Conservation (phyloP, 2,797 vertebrate species). For the Mus minutoides region DNA sequence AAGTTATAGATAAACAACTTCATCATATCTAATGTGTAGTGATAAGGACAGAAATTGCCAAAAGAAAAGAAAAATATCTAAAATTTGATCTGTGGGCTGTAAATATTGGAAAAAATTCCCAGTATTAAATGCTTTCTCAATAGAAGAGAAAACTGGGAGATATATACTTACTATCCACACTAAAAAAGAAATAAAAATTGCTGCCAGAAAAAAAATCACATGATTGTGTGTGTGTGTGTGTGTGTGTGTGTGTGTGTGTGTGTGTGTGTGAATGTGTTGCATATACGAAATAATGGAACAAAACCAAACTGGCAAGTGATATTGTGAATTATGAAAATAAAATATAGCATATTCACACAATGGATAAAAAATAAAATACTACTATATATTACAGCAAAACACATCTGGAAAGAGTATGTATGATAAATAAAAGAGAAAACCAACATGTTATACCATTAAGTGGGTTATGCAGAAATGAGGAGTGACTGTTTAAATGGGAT, state of each 20-base stretch:
- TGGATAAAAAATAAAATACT: not conserved
- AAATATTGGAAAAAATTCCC: not conserved
- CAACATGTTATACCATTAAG: not conserved
- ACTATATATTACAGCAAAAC: not conserved
- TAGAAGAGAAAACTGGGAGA: not conserved
- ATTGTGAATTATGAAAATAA: conserved; percentile 1
- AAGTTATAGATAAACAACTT: not conserved
- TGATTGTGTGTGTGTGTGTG: not conserved
- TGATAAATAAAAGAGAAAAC: not conserved
- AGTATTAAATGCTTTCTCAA: conserved; percentile 7
- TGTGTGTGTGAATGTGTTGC: not conserved
- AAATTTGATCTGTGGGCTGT: not conserved
- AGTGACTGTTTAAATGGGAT: not conserved
- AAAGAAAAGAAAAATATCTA: conserved; percentile 2
- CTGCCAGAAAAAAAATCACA: not conserved
- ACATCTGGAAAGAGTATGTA: not conserved
- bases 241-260: not conserved
- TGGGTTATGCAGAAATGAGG: not conserved
- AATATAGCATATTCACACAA: not conserved
- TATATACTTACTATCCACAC: not conserved
- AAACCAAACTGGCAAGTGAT: not conserved
- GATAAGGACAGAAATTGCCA: not conserved
- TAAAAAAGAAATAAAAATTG: conserved; percentile 40
- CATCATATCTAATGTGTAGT: not conserved
- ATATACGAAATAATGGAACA: not conserved